phyloP scores from a whole-genome alignment of 2,797 vertebrate genomes.

The Cynopterus sphinx region DNA sequence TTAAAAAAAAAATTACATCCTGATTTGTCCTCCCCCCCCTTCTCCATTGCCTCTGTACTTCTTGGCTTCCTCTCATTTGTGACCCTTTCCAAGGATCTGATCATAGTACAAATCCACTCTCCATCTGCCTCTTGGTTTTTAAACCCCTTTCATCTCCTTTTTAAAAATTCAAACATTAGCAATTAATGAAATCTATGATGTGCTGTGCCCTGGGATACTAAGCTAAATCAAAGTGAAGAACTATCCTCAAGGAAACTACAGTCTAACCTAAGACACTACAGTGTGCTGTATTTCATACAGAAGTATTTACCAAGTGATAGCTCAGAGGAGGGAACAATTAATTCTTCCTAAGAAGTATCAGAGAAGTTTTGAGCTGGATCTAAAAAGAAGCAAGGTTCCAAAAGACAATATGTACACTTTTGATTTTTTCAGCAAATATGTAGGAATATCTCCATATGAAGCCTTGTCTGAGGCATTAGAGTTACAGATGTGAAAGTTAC shows the following conservation, averaged over 20 bases:
- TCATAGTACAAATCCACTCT: not conserved
- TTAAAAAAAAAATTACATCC: not conserved
- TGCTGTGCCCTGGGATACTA: not conserved
- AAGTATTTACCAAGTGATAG: not conserved
- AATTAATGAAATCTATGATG: not conserved
- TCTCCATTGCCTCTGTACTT: not conserved
- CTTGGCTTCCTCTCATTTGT: not conserved
- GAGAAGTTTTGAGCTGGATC: conserved; percentile 20
- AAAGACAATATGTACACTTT: not conserved
- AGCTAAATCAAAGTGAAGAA: not conserved
- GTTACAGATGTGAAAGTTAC: not conserved
- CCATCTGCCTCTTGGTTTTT: not conserved
- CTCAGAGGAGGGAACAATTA: not conserved
- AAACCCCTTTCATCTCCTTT: not conserved
- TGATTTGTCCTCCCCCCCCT: not conserved
- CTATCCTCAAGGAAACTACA: not conserved
- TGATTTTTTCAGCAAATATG: not conserved
- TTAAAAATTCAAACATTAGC: not conserved
- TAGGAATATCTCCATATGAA: not conserved
- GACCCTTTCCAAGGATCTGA: not conserved
- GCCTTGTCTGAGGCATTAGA: not conserved
- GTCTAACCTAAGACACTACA: conserved; percentile 14
- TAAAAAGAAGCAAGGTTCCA: not conserved
- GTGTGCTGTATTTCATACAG: not conserved
- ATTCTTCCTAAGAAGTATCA: not conserved